Evolutionary conservation across 1,140 invertebrate genomes (phyloP).

Genomic region (Lepidostoma basale): DNA sequence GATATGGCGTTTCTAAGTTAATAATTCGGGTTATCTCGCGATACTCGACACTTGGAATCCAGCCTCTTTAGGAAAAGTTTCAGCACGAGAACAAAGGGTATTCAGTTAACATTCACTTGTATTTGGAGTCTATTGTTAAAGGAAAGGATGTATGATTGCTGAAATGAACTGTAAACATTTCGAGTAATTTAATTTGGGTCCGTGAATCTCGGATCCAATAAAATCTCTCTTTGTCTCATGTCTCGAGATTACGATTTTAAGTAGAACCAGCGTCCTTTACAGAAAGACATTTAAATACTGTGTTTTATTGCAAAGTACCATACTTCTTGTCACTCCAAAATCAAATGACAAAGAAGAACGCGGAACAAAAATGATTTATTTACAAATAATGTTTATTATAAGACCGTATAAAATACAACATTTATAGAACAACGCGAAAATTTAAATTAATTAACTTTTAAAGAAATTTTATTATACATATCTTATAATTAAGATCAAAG

Average conservation of each 20-base stretch:
- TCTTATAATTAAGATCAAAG: too few relatives aligned
- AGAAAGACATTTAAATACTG: background rate
- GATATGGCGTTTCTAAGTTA: constrained; percentile 7
- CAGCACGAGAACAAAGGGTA: background rate
- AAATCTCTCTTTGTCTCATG: background rate
- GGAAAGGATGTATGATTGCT: constrained; percentile 13
- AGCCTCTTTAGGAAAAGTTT: constrained; percentile 8
- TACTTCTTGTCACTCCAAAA: too few relatives aligned
- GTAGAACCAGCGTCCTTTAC: background rate
- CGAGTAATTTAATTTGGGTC: constrained; percentile 9
- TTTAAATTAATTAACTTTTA: too few relatives aligned
- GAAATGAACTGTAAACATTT: constrained; percentile 29
- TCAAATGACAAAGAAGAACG: too few relatives aligned
- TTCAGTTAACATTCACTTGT: constrained; percentile 19
- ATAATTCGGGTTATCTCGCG: constrained; percentile 8
- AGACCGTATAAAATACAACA: too few relatives aligned
- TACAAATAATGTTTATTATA: too few relatives aligned
- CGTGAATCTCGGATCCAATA: background rate
- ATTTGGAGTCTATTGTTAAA: constrained; percentile 22
- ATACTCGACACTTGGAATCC: constrained; percentile 16
- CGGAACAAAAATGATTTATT: too few relatives aligned
- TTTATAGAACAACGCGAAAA: too few relatives aligned
- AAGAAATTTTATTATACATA: too few relatives aligned
- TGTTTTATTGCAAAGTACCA: too few relatives aligned
- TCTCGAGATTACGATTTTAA: background rate